Conservation (phyloP, 2,797 vertebrate species). For the Pangasius djambal region DNA sequence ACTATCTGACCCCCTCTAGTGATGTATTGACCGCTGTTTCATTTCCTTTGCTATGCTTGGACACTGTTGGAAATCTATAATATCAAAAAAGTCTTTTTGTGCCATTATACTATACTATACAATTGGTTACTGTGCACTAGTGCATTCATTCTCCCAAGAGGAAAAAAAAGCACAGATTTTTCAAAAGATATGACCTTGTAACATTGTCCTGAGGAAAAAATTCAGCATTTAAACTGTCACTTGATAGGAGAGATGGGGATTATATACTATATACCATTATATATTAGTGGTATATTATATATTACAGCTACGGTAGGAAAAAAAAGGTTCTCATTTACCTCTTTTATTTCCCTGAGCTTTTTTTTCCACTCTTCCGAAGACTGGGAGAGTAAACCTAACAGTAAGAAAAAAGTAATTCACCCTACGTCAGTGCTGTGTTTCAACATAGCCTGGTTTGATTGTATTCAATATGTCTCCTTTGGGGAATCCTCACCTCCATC, state of each 20-base stretch:
- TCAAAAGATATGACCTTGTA: not conserved
- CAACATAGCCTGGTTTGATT: not conserved
- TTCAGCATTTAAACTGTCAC: not conserved
- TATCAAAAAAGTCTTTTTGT: not conserved
- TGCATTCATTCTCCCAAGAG: not conserved
- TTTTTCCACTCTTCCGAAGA: not conserved
- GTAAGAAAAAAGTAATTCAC: not conserved
- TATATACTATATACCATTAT: not conserved
- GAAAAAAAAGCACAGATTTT: not conserved
- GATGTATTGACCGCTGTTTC: conserved; percentile 13
- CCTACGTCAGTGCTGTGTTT: not conserved
- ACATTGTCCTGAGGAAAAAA: not conserved
- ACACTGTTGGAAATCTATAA: not conserved
- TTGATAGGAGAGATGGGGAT: not conserved
- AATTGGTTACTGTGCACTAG: not conserved
- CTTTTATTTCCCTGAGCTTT: not conserved
- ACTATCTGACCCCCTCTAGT: conserved; percentile 1
- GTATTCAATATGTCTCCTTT: not conserved
- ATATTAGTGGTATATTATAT: not conserved
- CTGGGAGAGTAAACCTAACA: not conserved
- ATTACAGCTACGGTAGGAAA: not conserved
- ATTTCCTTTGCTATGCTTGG: not conserved
- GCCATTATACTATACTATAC: not conserved
- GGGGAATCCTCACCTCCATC: not conserved
- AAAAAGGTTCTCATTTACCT: not conserved